Conservation (phyloP, 2,113 vertebrate genomes). For the Agapornis roseicollis region DNA sequence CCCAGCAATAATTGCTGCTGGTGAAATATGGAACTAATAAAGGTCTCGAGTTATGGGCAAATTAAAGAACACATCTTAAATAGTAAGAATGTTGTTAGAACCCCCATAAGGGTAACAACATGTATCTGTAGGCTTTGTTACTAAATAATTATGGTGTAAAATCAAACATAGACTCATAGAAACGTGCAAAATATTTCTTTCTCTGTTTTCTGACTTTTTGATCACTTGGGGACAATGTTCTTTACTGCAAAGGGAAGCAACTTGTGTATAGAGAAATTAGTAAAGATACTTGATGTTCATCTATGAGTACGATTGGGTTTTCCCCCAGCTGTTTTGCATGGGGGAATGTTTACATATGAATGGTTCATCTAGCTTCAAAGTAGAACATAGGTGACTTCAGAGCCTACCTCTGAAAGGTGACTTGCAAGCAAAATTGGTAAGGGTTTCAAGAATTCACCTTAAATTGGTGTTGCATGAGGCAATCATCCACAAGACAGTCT, state of each 20-base stretch:
- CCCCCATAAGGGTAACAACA: neutral
- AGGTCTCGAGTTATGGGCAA: neutral
- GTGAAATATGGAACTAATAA: constrained; percentile 22
- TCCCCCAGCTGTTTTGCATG: neutral
- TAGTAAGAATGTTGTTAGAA: constrained; percentile 6
- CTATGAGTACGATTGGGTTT: neutral
- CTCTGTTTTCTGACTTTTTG: neutral
- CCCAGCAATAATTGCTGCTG: constrained; percentile 2
- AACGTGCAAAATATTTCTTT: constrained; percentile 19
- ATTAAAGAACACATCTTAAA: neutral
- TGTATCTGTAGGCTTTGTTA: constrained; percentile 12
- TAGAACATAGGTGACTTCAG: neutral
- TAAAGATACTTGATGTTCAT: neutral
- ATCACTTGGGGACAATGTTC: neutral
- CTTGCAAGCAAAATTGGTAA: neutral
- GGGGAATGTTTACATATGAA: neutral
- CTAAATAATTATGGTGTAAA: constrained; percentile 3
- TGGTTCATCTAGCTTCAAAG: neutral
- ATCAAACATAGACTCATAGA: neutral
- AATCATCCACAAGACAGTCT: neutral
- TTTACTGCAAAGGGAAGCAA: neutral
- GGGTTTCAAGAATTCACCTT: neutral
- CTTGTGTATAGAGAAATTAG: neutral
- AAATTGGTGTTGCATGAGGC: neutral
- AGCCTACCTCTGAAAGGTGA: neutral